Evolutionary conservation across 2,113 vertebrate species (phyloP), one percentile per base, ranked within the genome.

Genomic region (Thunnus maccoyii): DNA sequence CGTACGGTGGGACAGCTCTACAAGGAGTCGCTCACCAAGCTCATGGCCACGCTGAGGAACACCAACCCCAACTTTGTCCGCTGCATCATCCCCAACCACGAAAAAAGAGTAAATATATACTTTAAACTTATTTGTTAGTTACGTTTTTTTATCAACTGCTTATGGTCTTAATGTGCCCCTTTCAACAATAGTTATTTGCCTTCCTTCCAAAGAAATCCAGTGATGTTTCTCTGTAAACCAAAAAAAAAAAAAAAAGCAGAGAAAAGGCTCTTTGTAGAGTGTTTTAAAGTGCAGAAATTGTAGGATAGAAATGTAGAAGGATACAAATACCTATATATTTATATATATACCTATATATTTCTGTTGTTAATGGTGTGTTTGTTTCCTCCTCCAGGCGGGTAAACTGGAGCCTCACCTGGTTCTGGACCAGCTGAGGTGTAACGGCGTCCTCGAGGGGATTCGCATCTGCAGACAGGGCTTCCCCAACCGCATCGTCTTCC

Each of bases 21-120:
- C 94, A 99, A 99, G 86, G 98, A 99, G 76, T 99, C 97, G 0
- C 97, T 99, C 47, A 97, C 97, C 89, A 99, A 98, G 80, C 95
- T 99, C 69, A 99, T 99, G 98, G 98, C 98, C 11, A 99, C 98
- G 0, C 96, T 99, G 5, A 96, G 98, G 30, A 99, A 99, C 95
- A 99, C 98, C 75, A 99, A 99, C 92, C 98, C 98, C 22, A 99
- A 99, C 92, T 99, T 99, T 20, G 98, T 99, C 11, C 98, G 98
- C 88, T 99, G 98, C 94, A 99, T 99, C 95, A 99, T 99, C 91
- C 98, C 98, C 16, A 99, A 99, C 83, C 98, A 99, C 0, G 98
- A 99, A 84, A 99, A 99, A 93, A 96, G 97, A 91, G 98, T 99
- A 93, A 14, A 95, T 81, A 44, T 13, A 3, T 25, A n/a, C 36